Evolutionary conservation across 2,113 vertebrate species (phyloP), one percentile per base, ranked within the genome.

Genomic region (Origma solitaria): DNA sequence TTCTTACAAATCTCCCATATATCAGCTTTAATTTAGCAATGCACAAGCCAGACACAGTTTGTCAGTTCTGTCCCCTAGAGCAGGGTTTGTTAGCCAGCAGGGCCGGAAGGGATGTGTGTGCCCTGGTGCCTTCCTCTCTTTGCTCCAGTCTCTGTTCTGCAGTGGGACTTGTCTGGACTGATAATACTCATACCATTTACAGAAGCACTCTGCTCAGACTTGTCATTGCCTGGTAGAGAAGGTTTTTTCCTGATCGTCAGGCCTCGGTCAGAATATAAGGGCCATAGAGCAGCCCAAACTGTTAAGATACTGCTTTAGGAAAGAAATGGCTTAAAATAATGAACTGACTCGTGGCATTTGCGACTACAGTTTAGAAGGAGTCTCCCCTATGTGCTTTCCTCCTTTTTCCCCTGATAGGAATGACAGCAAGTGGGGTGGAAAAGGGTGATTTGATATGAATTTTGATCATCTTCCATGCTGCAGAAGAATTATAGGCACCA

Each of bases 11-110:
- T 76, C 37, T 83, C 40, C 50, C 30, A 8, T 78, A 31, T 30
- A 84, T 88, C 90, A 88, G 19, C 58, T 92, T 87, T 25, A 91
- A 87, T 96, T 94, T 82, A 92, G 70, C 68, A 77, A 42, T 65
- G 66, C 58, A 62, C 62, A 77, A 65, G 54, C 19, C 68, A 54
- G 62, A 65, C 58, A 60, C 3, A 80, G 73, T 89, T 88, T 92
- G 91, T 86, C 88, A 89, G 73, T 70, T 87, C 70, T 62, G 86
- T 88, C 42, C 38, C 81, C 49, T 38, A 35, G 30, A 92, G 95
- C 60, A 30, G 70, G 54, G 35, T 73, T 65, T 80, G 82, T 77
- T 50, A 80, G 54, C 38, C 66, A 80, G 75, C 62, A 53, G 58
- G 22, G 54, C 89, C 61, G 35, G 45, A 42, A 87, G 68, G 73